Evolutionary conservation across 2,888 invertebrate species (phyloP).

Genomic region (Drosophila basisetae): DNA sequence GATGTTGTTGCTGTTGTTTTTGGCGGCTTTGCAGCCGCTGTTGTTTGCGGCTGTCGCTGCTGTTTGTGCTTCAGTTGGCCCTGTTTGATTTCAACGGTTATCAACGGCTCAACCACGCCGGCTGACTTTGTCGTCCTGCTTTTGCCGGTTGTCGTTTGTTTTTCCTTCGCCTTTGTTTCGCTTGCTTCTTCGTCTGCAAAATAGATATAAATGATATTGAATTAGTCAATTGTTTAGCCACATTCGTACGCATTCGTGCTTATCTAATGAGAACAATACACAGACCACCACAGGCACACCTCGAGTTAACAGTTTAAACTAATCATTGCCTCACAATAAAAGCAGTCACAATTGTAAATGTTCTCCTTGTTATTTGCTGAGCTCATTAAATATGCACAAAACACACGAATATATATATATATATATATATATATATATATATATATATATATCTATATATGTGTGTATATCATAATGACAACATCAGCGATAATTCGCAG

Average conservation of each 20-base stretch:
- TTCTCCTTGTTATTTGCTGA: constrained; percentile 29
- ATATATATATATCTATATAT: not conserved
- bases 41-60: constrained; percentile 24
- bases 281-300: constrained; percentile 9
- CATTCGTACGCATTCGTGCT: constrained; percentile 29
- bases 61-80: constrained; percentile 42
- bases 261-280: constrained; percentile 52
- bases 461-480: constrained; percentile 5
- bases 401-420: not conserved
- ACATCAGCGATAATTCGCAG: not conserved
- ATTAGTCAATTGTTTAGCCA: constrained; percentile 19
- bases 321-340: constrained; percentile 8
- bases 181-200: constrained; percentile 75
- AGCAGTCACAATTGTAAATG: constrained; percentile 9
- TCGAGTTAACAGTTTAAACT: constrained; percentile 26
- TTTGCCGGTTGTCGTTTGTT: constrained; percentile 27
- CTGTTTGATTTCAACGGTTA: constrained; percentile 69
- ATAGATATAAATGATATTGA: constrained; percentile 18
- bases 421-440: constrained; percentile 4
- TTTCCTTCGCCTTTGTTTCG: constrained; percentile 37
- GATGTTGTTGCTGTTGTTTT: constrained; percentile 18
- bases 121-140: constrained; percentile 30
- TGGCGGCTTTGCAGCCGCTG: constrained; percentile 52
- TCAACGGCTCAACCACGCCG: constrained; percentile 42
- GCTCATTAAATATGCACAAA: constrained; percentile 44